A percentile compares a stretch with the other conserved stretches of the same genome.
Conservation (phyloP, 2,113 vertebrate species). For the Epinephelus lanceolatus region DNA sequence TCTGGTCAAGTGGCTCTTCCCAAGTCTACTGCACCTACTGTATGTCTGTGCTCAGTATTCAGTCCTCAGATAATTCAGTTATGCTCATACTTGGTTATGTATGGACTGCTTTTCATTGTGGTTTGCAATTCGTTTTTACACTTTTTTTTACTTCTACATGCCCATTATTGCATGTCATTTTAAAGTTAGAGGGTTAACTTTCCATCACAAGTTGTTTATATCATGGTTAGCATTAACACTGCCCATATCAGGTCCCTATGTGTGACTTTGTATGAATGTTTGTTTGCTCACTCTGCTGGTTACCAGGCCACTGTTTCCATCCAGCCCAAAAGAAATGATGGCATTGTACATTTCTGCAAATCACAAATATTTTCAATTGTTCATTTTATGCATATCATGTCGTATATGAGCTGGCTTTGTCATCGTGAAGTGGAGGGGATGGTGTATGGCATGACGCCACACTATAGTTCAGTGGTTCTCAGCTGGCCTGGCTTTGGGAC, state of each 20-base stretch:
- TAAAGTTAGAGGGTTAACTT: background rate
- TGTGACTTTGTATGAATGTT: background rate
- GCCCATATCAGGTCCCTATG: background rate
- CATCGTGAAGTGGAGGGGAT: too few relatives aligned
- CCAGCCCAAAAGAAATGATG: too few relatives aligned
- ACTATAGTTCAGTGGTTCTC: too few relatives aligned
- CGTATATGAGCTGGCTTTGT: too few relatives aligned
- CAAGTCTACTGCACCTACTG: background rate
- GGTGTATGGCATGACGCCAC: too few relatives aligned
- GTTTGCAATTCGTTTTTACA: background rate
- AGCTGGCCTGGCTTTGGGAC: too few relatives aligned
- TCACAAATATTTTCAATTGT: too few relatives aligned
- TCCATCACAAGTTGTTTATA: background rate
- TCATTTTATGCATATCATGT: too few relatives aligned
- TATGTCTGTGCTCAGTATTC: background rate
- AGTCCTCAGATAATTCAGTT: background rate
- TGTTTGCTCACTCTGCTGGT: background rate
- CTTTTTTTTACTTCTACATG: background rate
- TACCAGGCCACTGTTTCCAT: background rate
- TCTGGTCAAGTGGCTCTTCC: constrained; percentile 29
- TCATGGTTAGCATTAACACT: background rate
- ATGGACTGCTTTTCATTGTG: background rate
- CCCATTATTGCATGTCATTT: background rate
- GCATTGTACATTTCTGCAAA: too few relatives aligned
- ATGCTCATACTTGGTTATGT: background rate